Base-by-base conservation (phyloP, 2,888 invertebrate genomes). In the Trachelus tabidus region DNA sequence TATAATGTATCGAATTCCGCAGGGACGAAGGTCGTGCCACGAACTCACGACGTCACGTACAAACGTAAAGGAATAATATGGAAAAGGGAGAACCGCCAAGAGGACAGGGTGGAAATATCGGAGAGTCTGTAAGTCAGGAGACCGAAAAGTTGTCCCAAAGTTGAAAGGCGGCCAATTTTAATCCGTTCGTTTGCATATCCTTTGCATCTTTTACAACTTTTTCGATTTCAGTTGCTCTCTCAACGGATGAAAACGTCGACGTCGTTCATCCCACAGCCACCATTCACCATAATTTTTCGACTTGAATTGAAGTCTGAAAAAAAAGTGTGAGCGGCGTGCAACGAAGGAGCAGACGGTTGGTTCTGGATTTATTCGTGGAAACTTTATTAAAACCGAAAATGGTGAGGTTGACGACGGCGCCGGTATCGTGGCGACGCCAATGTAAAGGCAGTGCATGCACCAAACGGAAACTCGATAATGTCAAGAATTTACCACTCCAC, bases 1-100 rank as follows among this genome's bases (percentile, higher is more conserved):
- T 84, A 77, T 79, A 73, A 73, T 75, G 75, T 80, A 80, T 84
- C 80, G 83, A 84, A 86, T 84, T 84, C 82, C 84, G 77, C 79
- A 79, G 77, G 37, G 68, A 71, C 34, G 75, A 73, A 78, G 76
- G 75, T 77, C 35, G 75, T 40, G 73, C 35, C 75, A 31, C 30
- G 11, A 69, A 69, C 12, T 37, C 12, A 15, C 15, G 40, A 40
- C 40, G 40, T 40, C 40, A 40, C 40, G 6, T 15, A 40, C 15
- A 15, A 40, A 40, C 40, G 40, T 6, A 40, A 40, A 40, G 40
- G 6, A 40, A 40, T 40, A 40, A 40, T 40, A 40, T 40, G 40
- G 15, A 40, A 40, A 15, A 40, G 4, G 15, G 40, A 40, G 15
- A 40, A 40, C 12, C 37, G 37, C 37, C 37, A 1, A 37, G 12